Evolutionary conservation across 2,113 vertebrate species (phyloP), one percentile per base, ranked within the genome.

Genomic region (Ageneiosus marmoratus): DNA sequence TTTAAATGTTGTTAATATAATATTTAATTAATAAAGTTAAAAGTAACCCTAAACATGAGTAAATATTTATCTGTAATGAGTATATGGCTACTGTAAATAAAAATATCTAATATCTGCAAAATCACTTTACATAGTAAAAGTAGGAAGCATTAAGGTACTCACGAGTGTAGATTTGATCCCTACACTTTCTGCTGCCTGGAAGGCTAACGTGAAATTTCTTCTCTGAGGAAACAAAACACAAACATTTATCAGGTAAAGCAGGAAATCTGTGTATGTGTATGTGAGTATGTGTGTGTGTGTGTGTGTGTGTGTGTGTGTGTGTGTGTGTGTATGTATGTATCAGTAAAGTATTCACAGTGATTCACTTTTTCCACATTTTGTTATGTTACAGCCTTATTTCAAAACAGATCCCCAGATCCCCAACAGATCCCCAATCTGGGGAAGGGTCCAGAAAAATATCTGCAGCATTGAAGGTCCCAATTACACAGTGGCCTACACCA

Each of bases 131-230:
- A 41, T 9, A 22, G 18, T 5, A 24, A 73, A 48, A 51, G 48
- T 75, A 32, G 1, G 13, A 20, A 16, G 69, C 5, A 72, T 9
- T 22, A 65, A 76, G 78, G 20, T 74, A 62, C 95, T 96, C 87
- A 97, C 96, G 94, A 97, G 91, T 50, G 96, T 96, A 80, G 95
- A 96, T 86, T 96, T 96, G 89, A 97, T 96, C 81, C 96, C 95
- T 44, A 96, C 96, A 18, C 96, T 97, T 88, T 96, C 96, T 32
- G 96, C 96, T 16, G 96, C 96, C 88, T 96, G 96, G 91, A 96
- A 96, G 77, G 96, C 96, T 90, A 97, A 90, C 1, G 94, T 96
- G 85, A 97, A 96, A 89, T 96, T 96, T 91, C 95, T 94, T 88
- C 93, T 93, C 96, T 97, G 92, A 29, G 70, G 72, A 41, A 82